Conservation (phyloP, 2,797 vertebrate species). For the Liasis olivaceus region DNA sequence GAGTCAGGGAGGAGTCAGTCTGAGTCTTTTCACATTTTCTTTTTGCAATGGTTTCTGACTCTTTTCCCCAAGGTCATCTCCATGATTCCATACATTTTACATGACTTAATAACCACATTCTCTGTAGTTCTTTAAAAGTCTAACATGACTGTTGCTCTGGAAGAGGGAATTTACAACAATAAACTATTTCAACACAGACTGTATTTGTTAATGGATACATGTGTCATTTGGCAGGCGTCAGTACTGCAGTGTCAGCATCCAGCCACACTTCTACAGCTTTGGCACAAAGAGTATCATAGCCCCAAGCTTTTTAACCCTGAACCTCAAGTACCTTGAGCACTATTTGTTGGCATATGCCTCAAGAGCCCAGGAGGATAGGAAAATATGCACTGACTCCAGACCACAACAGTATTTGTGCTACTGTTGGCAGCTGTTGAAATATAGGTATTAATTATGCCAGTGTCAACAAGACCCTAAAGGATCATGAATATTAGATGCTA, state of each 20-base stretch:
- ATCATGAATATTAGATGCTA: conserved; percentile 66
- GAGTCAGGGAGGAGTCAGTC: not conserved
- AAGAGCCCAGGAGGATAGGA: not conserved
- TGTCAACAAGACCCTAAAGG: conserved; percentile 71
- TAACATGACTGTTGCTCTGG: not conserved
- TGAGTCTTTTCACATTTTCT: not conserved
- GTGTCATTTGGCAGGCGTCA: not conserved
- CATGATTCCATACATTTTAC: not conserved
- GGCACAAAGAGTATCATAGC: not conserved
- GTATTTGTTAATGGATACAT: not conserved
- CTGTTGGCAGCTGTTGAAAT: conserved; percentile 69
- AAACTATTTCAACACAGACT: conserved; percentile 27
- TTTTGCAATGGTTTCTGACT: not conserved
- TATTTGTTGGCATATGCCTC: conserved; percentile 5
- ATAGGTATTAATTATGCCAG: conserved; percentile 63
- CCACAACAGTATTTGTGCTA: conserved; percentile 60
- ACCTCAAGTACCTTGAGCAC: not conserved
- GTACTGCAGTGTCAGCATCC: not conserved
- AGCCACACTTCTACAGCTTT: not conserved
- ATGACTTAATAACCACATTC: not conserved
- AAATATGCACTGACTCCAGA: conserved; percentile 44
- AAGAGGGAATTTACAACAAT: conserved; percentile 10
- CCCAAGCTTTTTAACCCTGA: not conserved
- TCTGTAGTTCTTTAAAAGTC: not conserved
- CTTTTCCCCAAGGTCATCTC: not conserved